Conservation (phyloP, 2,888 invertebrate genomes). For the Yponomeuta cagnagella region DNA sequence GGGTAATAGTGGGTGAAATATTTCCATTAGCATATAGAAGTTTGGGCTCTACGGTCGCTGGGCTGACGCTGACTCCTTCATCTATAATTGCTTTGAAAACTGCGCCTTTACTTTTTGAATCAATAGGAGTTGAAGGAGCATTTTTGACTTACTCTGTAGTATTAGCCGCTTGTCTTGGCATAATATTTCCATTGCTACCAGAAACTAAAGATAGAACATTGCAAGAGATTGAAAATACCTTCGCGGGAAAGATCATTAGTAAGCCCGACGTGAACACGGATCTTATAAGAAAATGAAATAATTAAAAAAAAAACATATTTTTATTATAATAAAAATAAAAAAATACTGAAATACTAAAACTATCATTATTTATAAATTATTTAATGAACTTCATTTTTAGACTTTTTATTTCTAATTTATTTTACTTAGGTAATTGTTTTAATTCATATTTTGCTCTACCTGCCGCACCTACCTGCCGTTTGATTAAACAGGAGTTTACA, state of each 20-base stretch:
- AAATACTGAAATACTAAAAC: no score
- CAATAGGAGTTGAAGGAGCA: slow-evolving; percentile 29
- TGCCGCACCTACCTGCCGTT: no score
- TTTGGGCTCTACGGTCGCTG: slow-evolving; percentile 18
- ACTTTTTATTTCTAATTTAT: no score
- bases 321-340: no score
- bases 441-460: no score
- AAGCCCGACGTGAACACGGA: not conserved
- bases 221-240: slow-evolving; percentile 15
- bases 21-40: slow-evolving; percentile 30
- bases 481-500: no score
- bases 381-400: no score
- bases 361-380: no score
- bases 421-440: no score
- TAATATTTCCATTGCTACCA: slow-evolving; percentile 6
- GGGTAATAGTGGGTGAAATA: slow-evolving; percentile 29
- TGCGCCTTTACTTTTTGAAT: slow-evolving; percentile 26
- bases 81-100: slow-evolving; percentile 32
- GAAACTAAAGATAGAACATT: slow-evolving; percentile 17
- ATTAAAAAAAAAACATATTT: no score
- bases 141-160: slow-evolving; percentile 15
- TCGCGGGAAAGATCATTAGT: slow-evolving; percentile 2
- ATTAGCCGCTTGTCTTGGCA: not conserved
- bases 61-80: slow-evolving; percentile 17
- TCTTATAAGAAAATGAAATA: not conserved